Conservation (phyloP, 2,113 vertebrate genomes). For the Glaucomys volans region DNA sequence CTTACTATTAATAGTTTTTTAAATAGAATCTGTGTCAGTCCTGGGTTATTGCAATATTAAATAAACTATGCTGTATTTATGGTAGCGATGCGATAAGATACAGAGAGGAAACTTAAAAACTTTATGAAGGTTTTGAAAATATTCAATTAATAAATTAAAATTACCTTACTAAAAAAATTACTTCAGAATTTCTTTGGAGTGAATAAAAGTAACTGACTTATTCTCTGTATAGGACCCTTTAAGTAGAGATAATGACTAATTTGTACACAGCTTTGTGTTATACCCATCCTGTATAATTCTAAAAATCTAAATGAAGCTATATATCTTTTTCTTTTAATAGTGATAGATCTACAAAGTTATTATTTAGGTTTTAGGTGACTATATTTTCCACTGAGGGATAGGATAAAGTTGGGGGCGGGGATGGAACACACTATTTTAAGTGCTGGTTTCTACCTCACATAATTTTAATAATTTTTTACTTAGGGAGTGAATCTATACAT, state of each 20-base stretch:
- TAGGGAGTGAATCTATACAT: background rate
- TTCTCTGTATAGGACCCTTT: background rate
- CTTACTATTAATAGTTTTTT: slow-evolving; percentile 4
- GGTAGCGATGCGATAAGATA: background rate
- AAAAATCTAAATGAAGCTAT: background rate
- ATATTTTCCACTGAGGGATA: background rate
- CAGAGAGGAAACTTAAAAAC: background rate
- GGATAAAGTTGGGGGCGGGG: background rate
- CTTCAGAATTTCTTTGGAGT: slow-evolving; percentile 28
- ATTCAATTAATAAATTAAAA: slow-evolving; percentile 43
- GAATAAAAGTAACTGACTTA: slow-evolving; percentile 22
- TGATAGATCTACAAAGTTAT: background rate
- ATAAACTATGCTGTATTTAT: background rate
- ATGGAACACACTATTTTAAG: background rate
- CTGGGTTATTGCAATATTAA: background rate
- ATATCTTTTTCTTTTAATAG: background rate
- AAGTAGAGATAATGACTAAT: background rate
- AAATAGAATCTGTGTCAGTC: slow-evolving; percentile 2
- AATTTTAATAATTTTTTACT: slow-evolving; percentile 33
- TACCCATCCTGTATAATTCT: background rate
- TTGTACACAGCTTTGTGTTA: slow-evolving; percentile 6
- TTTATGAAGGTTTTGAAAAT: slow-evolving; percentile 20
- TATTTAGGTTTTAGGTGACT: background rate
- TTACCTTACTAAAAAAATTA: slow-evolving; percentile 23
- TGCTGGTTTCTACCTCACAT: background rate